Percentiles rank a stretch among this genome's conserved stretches.
phyloP scores from a whole-genome alignment of 2,113 vertebrate genomes.

The Brachyistius frenatus region DNA sequence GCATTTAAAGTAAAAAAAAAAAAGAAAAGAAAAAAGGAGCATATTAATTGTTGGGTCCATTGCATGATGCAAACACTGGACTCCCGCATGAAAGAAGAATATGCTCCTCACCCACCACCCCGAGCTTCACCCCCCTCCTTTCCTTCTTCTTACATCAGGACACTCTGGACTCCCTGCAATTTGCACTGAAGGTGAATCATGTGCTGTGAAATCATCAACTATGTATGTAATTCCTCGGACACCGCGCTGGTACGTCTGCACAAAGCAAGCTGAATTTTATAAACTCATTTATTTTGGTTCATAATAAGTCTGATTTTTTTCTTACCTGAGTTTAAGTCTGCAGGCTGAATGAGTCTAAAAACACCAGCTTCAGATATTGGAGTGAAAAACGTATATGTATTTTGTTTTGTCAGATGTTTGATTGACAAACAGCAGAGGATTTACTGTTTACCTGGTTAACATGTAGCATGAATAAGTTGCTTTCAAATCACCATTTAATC shows the following conservation, averaged over 20 bases:
- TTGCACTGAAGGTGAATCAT: background rate
- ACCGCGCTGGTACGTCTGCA: background rate
- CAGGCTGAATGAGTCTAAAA: background rate
- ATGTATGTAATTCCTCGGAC: background rate
- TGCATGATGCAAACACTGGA: too few species aligned
- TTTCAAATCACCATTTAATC: background rate
- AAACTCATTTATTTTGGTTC: background rate
- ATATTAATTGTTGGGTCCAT: background rate
- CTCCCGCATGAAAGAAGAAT: background rate
- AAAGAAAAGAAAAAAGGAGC: background rate
- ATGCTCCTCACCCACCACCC: too few species aligned
- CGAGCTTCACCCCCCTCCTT: background rate
- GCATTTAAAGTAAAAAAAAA: too few species aligned
- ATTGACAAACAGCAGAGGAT: background rate
- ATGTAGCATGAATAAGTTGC: background rate
- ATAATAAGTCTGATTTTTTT: background rate
- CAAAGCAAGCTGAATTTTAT: background rate
- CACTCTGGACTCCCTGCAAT: too few species aligned
- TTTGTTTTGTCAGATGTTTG: background rate
- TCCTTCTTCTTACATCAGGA: background rate
- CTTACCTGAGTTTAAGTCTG: background rate
- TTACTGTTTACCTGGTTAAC: background rate
- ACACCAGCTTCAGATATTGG: too few species aligned
- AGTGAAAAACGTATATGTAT: too few species aligned
- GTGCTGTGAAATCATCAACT: background rate